Base-by-base conservation (phyloP, 2,888 invertebrate genomes). In the Thumatha senex region DNA sequence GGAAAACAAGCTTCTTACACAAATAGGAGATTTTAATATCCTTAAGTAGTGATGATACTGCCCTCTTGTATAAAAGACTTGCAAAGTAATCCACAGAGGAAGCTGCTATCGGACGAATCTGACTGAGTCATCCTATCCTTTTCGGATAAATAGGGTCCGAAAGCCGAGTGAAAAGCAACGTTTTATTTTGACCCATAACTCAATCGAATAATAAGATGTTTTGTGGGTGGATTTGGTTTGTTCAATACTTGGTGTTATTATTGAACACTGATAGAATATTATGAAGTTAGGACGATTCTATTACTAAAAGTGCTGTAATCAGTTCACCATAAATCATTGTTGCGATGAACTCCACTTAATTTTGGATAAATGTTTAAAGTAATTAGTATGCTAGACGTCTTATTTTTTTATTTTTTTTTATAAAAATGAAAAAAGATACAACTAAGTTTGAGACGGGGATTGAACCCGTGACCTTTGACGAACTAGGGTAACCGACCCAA, bases 1-100 rank as follows among this genome's bases (percentile, higher is more conserved):
- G 76, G 81, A 88, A 89, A 89, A 89, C 89, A 89, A 87, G 86
- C 89, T 85, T 63, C 88, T 86, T 86, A 86, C 84, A 84, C 81
- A 86, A 86, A 87, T 84, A 83, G 82, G 82, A 84, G 89, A 85
- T 89, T 91, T 89, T 91, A 91, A 91, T 91, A 91, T 89, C 86
- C 84, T 82, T 91, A 90, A 91, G 91, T 90, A 91, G 89, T 85
- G 88, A 86, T 85, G 82, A 86, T 89, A 89, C 87, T 78, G 83
- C 78, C 80, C 83, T 83, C 79, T 79, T 72, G 76, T 78, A 89
- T 88, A 89, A 89, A 90, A 84, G 88, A 89, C 84, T 89, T 88
- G 91, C 90, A 86, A 89, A 89, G 89, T 91, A 90, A 91, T 91
- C 90, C 88, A 79, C 82, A 80, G 86, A 86, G 79, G 81, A 82